Evolutionary conservation across 1,140 invertebrate species (phyloP), one percentile per base, ranked within the genome.

Genomic region (Agrypnia vestita): DNA sequence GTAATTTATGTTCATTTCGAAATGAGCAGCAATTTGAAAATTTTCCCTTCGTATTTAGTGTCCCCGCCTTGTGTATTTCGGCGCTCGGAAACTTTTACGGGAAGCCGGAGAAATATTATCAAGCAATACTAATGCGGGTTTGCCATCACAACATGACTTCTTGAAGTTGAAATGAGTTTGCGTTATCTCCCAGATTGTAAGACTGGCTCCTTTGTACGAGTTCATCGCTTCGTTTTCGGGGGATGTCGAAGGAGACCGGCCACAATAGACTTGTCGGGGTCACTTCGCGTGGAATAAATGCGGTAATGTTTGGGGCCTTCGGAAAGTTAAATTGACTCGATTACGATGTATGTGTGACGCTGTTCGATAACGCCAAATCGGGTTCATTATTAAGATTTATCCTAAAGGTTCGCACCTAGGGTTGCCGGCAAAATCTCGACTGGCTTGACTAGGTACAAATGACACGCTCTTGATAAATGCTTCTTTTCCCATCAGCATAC

Each of bases 151-250:
- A 53, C 73, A 61, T 59, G 55, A 59, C 53, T 75, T 53, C 43
- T 21, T 46, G 43, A 75, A 75, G 47, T 75, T 47, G 55, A 46
- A 75, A 59, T 75, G 73, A 75, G 73, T 61, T 75, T 75, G 73
- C 15, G 17, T 47, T 75, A 75, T 75, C 73, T 61, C 0, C 3
- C 46, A 59, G 73, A 75, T 75, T 61, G 73, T 75, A 55, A 75
- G 56, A 55, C 73, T 75, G 12, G 25, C 44, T 15, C 73, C 73
- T 44, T 75, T 75, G 73, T 75, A 21, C 10, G 55, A 56, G 53
- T 56, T 73, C 49, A n/a, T 13, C 12, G 25, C 73, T 55, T 44
- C 55, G 10, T 15, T 43, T 17, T 19, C 15, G 53, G 21, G 49
- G n/a, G 49, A 10, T 0, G 51, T 25, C 69, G 15, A 73, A 13